phyloP scores from a whole-genome alignment of 2,113 vertebrate genomes.

The Rhagologus leucostigma region DNA sequence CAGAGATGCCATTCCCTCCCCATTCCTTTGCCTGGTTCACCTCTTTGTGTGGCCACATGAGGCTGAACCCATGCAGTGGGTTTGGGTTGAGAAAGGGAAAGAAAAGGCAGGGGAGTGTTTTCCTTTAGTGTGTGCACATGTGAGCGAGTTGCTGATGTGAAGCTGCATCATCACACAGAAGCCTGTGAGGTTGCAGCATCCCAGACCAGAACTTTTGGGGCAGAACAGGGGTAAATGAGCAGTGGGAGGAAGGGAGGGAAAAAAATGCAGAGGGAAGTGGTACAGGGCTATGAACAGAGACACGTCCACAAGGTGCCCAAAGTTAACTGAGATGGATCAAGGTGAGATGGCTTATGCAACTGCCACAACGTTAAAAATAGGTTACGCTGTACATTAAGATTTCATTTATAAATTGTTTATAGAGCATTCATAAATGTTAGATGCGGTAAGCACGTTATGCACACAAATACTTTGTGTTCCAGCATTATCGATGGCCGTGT shows the following conservation, averaged over 20 bases:
- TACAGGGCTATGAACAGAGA: not conserved
- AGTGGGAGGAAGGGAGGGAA: not conserved
- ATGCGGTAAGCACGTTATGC: conserved; percentile 18
- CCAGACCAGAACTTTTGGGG: not conserved
- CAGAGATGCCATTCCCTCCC: not conserved
- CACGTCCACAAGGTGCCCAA: not conserved
- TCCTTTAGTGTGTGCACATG: accelerated
- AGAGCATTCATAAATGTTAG: conserved; percentile 40
- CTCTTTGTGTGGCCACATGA: accelerated
- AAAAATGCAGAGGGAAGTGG: not conserved
- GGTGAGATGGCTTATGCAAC: conserved; percentile 22
- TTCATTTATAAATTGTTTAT: conserved; percentile 56
- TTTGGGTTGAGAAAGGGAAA: not conserved
- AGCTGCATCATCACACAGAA: not conserved
- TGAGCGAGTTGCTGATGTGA: not conserved
- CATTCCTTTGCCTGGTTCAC: not conserved
- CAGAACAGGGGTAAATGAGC: not conserved
- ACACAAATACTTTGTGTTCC: not conserved
- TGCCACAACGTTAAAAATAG: conserved; percentile 15
- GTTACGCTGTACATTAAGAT: not conserved
- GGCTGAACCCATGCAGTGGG: not conserved
- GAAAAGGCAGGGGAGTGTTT: not conserved
- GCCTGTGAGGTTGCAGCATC: not conserved
- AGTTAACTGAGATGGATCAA: not conserved
- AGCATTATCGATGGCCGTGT: not conserved